Base-by-base conservation (phyloP, 1,140 invertebrate species). In the Heliconius himera region DNA sequence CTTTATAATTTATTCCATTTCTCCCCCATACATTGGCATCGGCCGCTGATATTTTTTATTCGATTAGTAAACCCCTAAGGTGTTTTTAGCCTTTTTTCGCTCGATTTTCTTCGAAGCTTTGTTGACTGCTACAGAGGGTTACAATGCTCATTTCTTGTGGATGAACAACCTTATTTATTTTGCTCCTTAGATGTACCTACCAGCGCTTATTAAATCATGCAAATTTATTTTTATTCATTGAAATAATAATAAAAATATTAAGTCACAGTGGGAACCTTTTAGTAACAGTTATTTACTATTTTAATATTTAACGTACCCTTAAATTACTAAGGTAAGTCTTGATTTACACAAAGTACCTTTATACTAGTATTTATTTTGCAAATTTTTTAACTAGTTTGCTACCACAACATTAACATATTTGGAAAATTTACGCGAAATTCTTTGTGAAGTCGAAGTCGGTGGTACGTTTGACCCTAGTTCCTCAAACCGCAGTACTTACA, bases 21-120 rank as follows among this genome's bases (percentile, higher is more conserved):
- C 90, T 93, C 90, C 91, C 94, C 91, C 90, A 93, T 89, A 93
- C 94, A 91, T 93, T 90, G 89, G 87, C 92, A 93, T 93, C 89
- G 91, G 91, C 89, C 91, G 91, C 91, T 95, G 94, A 95, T 95
- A 95, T 95, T 95, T 95, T 94, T 95, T 95, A 95, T 95, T 95
- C 94, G 94, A 95, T 95, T 95, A 95, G 94, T 94, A 94, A 94
- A 93, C 94, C 94, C 94, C 94, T 91, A 93, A 95, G 94, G 94
- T 95, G 94, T 95, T 95, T 95, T 95, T 95, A 95, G 93, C 91
- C 93, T 94, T 95, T 95, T 95, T 94, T 94, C 91, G 91, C 88
- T 94, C 91, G 92, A 93, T 95, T 95, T 95, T 94, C 92, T 93
- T 93, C 92, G 87, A 94, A 94, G 92, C 92, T 93, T 94, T 94